Percentiles rank a stretch among this genome's conserved stretches.
These are phyloP conservation scores for Muscicapa striata DNA, from an alignment of 2,797 vertebrate species.

Conservation along the genomic window DNA sequence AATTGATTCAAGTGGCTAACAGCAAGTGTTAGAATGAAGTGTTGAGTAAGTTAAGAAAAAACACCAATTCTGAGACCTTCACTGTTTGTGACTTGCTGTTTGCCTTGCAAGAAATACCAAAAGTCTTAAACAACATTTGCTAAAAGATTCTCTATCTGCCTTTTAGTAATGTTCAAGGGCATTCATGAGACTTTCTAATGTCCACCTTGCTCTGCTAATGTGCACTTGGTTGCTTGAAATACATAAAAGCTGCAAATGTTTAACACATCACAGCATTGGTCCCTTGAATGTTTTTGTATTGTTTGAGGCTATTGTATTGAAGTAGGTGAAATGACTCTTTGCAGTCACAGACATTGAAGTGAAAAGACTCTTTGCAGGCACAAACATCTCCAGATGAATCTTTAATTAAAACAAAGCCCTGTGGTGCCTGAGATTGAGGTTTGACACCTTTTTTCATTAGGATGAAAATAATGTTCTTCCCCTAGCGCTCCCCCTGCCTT, in stretches of 20 bases:
- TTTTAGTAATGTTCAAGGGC: neutral
- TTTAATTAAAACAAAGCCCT: neutral
- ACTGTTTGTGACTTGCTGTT: neutral
- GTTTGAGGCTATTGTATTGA: neutral
- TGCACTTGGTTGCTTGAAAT: neutral
- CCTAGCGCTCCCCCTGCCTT: accelerated
- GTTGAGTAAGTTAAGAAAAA: neutral
- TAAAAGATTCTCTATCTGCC: neutral
- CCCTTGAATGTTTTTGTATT: neutral
- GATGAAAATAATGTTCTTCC: neutral
- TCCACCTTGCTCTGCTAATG: neutral
- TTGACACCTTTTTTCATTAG: neutral
- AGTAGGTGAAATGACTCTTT: neutral
- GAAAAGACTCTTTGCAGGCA: neutral
- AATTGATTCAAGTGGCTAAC: neutral
- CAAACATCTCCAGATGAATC: neutral
- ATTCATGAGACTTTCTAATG: neutral
- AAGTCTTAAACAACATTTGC: neutral
- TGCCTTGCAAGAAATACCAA: neutral
- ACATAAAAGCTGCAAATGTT: neutral
- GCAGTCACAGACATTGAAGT: neutral
- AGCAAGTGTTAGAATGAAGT: neutral
- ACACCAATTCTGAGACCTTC: neutral
- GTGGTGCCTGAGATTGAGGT: neutral
- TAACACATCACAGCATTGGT: neutral